phyloP scores from a whole-genome alignment of 2,888 invertebrate genomes.

The Zelleria hepariella region DNA sequence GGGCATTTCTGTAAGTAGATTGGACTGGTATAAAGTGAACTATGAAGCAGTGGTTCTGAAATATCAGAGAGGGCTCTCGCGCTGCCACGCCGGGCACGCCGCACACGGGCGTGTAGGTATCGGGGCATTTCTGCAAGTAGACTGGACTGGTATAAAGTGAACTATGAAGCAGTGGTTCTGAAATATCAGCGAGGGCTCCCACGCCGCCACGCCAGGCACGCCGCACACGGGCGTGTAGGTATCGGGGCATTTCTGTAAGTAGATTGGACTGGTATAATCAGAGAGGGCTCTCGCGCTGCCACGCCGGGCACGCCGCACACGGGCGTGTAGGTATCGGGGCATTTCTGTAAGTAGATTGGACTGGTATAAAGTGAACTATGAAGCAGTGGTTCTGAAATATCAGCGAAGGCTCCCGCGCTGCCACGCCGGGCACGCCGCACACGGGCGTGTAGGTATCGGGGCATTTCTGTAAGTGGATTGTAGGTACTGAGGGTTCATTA shows the following conservation, averaged over 20 bases:
- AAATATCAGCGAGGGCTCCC: constrained; percentile 50
- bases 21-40: no score
- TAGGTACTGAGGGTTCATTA: no score
- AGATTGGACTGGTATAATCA: no score
- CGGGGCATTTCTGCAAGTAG: constrained; percentile 42
- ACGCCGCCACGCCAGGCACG: constrained; percentile 31
- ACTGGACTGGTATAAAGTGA: no score
- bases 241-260: constrained; percentile 43
- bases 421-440: constrained; percentile 41
- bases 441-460: constrained; percentile 52
- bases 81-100: constrained; percentile 38
- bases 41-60: constrained; percentile 59
- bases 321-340: constrained; percentile 49
- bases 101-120: constrained; percentile 51
- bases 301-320: constrained; percentile 48
- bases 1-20: constrained; percentile 44
- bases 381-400: constrained; percentile 58
- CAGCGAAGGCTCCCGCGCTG: constrained; percentile 40
- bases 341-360: constrained; percentile 35
- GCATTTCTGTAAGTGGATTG: constrained; percentile 37
- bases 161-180: constrained; percentile 61
- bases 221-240: constrained; percentile 55
- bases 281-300: constrained; percentile 36
- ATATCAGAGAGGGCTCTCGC: constrained; percentile 46
- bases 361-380: no score